Conservation (phyloP, 2,797 vertebrate genomes). For the Tiaroga cobitis region DNA sequence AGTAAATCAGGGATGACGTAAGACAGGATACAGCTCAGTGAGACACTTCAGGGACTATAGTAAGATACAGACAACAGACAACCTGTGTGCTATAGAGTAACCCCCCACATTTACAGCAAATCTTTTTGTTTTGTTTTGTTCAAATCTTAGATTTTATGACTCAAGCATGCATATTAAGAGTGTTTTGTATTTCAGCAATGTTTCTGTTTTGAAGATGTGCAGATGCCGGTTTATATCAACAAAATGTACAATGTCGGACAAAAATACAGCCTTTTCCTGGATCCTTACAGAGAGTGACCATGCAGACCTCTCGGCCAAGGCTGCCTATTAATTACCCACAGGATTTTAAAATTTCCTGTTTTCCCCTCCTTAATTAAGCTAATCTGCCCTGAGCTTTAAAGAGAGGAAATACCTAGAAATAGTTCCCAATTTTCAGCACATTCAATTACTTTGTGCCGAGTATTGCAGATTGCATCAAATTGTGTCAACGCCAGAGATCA, state of each 20-base stretch:
- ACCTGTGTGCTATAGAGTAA: conserved; percentile 40
- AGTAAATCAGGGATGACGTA: conserved; percentile 67
- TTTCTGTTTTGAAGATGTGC: conserved; percentile 18
- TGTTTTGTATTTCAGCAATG: neutral
- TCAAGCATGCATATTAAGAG: neutral
- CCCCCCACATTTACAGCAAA: neutral
- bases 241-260: conserved; percentile 11
- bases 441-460: conserved; percentile 75
- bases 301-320: conserved; percentile 75
- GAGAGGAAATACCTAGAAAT: conserved; percentile 83
- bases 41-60: conserved; percentile 17
- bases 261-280: conserved; percentile 66
- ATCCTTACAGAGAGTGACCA: conserved; percentile 70
- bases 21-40: conserved; percentile 59
- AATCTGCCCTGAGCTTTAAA: conserved; percentile 75
- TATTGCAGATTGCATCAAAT: conserved; percentile 77
- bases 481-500: conserved; percentile 74
- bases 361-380: conserved; percentile 82
- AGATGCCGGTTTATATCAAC: conserved; percentile 13
- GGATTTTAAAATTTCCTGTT: conserved; percentile 87
- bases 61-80: conserved; percentile 13
- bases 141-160: neutral
- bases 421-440: conserved; percentile 79
- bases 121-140: neutral
- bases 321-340: conserved; percentile 83